Conservation (phyloP, 2,888 invertebrate genomes). For the Dolomedes plantarius region DNA sequence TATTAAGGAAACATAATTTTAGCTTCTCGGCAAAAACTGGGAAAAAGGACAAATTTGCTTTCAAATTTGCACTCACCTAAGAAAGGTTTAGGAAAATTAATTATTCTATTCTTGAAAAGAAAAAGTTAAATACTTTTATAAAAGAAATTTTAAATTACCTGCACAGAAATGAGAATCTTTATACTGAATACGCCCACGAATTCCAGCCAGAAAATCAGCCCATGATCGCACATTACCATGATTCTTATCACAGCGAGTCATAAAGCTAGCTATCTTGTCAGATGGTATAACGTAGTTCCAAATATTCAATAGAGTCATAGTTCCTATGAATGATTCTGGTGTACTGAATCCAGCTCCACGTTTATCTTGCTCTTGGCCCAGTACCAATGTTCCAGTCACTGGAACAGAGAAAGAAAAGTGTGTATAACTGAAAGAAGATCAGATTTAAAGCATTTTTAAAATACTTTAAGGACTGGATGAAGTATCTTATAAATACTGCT, state of each 20-base stretch:
- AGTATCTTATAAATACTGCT: no score
- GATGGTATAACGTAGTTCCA: conserved; percentile 80
- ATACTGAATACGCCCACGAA: conserved; percentile 80
- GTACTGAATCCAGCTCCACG: conserved; percentile 82
- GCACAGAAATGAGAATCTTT: conserved; percentile 81
- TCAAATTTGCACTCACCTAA: no score
- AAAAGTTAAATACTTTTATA: no score
- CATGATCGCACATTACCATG: conserved; percentile 81
- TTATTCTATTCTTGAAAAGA: no score
- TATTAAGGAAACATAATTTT: no score
- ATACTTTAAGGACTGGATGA: no score
- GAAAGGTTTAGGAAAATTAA: no score
- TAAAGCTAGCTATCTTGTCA: conserved; percentile 77
- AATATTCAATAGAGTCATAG: conserved; percentile 81
- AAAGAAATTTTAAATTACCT: conserved; percentile 74
- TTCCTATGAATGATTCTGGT: conserved; percentile 83
- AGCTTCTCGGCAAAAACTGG: no score
- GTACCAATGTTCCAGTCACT: conserved; percentile 80
- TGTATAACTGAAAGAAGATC: no score
- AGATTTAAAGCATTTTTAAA: not conserved
- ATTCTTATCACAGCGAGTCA: conserved; percentile 77
- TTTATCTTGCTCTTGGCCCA: conserved; percentile 84
- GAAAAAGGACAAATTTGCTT: no score
- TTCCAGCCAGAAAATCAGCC: conserved; percentile 80
- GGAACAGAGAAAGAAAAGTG: conserved; percentile 30